Percentiles rank a stretch among this genome's conserved stretches.
Conservation (phyloP, 2,888 invertebrate species). For the Heliothis peltigera region DNA sequence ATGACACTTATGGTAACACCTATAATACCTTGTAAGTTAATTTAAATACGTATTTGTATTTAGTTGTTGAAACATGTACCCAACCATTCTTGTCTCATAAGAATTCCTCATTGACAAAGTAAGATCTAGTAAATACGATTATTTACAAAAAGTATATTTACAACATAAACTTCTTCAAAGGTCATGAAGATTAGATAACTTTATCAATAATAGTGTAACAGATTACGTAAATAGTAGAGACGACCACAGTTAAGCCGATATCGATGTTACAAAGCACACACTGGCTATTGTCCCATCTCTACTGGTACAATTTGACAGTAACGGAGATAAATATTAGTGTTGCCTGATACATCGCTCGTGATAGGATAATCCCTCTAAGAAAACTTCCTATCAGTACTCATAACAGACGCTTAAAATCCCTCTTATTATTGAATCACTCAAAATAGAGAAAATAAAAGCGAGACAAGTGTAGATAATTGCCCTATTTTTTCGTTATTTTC, state of each 20-base stretch:
- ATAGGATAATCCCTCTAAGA: background rate
- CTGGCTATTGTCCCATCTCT: background rate
- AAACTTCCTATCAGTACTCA: background rate
- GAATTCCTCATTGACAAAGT: conserved; percentile 17
- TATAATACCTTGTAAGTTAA: conserved; percentile 34
- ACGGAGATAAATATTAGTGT: background rate
- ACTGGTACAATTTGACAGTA: background rate
- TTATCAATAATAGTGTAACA: conserved; percentile 31
- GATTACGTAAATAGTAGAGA: conserved; percentile 9
- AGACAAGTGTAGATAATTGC: background rate
- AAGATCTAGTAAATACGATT: conserved; percentile 29
- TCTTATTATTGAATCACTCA: too few species aligned
- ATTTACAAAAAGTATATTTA: conserved; percentile 47
- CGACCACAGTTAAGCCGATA: background rate
- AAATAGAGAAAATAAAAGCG: background rate
- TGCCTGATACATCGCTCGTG: background rate
- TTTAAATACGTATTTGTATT: conserved; percentile 22
- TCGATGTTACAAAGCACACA: background rate
- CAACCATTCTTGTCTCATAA: background rate
- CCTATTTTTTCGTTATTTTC: too few species aligned
- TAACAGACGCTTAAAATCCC: too few species aligned
- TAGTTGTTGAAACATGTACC: conserved; percentile 6
- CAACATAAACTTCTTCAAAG: conserved; percentile 31
- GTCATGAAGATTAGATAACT: conserved; percentile 40
- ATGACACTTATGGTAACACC: conserved; percentile 75